Conservation (phyloP, 2,797 vertebrate genomes). For the Gallinago stenura region DNA sequence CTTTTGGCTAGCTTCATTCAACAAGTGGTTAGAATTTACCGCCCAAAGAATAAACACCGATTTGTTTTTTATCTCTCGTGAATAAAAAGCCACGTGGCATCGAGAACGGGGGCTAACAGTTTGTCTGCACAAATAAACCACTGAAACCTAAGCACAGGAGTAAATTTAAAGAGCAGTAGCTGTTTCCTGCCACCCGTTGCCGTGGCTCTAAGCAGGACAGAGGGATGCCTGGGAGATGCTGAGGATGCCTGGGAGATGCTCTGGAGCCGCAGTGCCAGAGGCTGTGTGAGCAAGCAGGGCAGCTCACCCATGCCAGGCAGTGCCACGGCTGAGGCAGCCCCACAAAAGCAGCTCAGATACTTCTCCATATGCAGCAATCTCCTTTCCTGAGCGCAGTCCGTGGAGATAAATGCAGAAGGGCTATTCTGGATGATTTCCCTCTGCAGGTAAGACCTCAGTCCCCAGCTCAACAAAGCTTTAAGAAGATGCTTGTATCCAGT, state of each 20-base stretch:
- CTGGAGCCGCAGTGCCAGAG: not conserved
- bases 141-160: not conserved
- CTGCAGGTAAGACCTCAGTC: not conserved
- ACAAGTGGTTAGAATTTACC: slow-evolving; percentile 3
- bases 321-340: accelerated
- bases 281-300: accelerated
- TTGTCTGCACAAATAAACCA: not conserved
- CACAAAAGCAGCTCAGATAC: not conserved
- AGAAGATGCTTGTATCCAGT: not conserved
- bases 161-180: not conserved
- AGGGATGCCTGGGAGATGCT: not conserved
- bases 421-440: not conserved
- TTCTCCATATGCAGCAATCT: not conserved
- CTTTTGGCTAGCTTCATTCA: not conserved
- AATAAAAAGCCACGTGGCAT: not conserved
- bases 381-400: not conserved
- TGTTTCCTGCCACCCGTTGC: not conserved
- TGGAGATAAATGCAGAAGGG: not conserved
- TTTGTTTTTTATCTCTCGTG: not conserved
- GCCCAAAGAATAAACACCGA: not conserved
- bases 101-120: not conserved
- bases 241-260: not conserved
- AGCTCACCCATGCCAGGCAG: accelerated
- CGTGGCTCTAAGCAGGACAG: not conserved
- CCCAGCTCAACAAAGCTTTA: not conserved